Evolutionary conservation across 1,140 invertebrate species (phyloP), one percentile per base, ranked within the genome.

Genomic region (Zaprionus capensis): DNA sequence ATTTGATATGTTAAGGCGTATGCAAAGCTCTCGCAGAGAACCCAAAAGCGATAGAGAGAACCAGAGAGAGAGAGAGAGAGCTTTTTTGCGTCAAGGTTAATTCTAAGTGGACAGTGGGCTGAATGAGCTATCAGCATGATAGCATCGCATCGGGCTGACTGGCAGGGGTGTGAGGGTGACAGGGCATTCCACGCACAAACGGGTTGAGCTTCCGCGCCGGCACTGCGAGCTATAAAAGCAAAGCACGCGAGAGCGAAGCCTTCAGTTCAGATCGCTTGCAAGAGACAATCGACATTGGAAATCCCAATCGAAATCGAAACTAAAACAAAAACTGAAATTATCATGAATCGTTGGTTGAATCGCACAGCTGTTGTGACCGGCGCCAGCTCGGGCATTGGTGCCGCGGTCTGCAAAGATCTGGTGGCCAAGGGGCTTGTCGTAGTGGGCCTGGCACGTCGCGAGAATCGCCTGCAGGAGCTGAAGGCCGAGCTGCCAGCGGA

Each of bases 401-500:
- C 93, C 2, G 93, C 86, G 22, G 82, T 90, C 20, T 92, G 92
- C 51, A 91, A 90, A 66, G 80, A 80, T 44, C 76, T 95, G 31
- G 93, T 94, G 6, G 79, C 93, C 62, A 79, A 93, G 75, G 95
- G 95, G 9, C 88, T 95, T 82, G 92, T 93, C 38, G 96, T 97
- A 2, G 94, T 96, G 1, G 97, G 95, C 1, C 93, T 97, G 31
- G 96, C 96, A 0, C 93, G 96, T 51, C 78, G 94, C 3, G 93
- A 95, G 22, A 91, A 93, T 26, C 93, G 97, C n/a, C 66, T 91
- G 24, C 17, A 71, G 12, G 94, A 94, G 69, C 62, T 90, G 71
- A 93, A 69, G 82, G 38, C 34, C 64, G 83, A 49, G 17, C 66
- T 76, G 69, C 80, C 91, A 0, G 59, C 76, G 9, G 81, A 87